Evolutionary conservation across 2,888 invertebrate genomes (phyloP).

Genomic region (Orchestes rusci): DNA sequence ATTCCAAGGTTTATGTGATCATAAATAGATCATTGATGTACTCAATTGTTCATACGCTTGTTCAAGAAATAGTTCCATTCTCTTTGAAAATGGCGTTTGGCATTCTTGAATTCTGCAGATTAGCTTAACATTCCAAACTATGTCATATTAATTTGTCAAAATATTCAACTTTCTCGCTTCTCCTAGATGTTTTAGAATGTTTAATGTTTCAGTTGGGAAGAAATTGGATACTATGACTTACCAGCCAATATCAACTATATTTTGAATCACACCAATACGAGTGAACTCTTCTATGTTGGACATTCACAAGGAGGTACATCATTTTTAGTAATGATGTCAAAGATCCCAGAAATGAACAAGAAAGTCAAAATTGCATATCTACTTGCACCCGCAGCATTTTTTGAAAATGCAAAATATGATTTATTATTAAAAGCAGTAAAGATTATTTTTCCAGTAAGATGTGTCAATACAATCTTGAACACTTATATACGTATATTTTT

Average conservation of each 20-base stretch:
- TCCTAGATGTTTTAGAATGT: too few relatives aligned
- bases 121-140: too few relatives aligned
- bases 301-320: slow-evolving; percentile 70
- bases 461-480: neutral
- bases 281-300: slow-evolving; percentile 65
- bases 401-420: slow-evolving; percentile 1
- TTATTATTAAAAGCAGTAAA: neutral
- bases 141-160: too few relatives aligned
- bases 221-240: slow-evolving; percentile 70
- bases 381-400: slow-evolving; percentile 12
- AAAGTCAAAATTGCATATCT: slow-evolving; percentile 46
- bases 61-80: too few relatives aligned
- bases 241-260: slow-evolving; percentile 73
- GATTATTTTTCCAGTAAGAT: slow-evolving; percentile 2
- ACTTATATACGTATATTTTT: neutral
- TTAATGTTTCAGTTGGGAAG: slow-evolving; percentile 60
- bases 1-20: too few relatives aligned
- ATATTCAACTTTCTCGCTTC: too few relatives aligned
- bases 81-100: too few relatives aligned
- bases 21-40: too few relatives aligned
- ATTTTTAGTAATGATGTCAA: slow-evolving; percentile 58
- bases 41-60: too few relatives aligned
- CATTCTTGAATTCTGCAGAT: too few relatives aligned
- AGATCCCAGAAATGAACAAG: slow-evolving; percentile 55
- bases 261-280: slow-evolving; percentile 48